These are phyloP conservation scores for Rhabdornis inornatus DNA, from an alignment of 2,113 vertebrate genomes.

Conservation along the genomic window DNA sequence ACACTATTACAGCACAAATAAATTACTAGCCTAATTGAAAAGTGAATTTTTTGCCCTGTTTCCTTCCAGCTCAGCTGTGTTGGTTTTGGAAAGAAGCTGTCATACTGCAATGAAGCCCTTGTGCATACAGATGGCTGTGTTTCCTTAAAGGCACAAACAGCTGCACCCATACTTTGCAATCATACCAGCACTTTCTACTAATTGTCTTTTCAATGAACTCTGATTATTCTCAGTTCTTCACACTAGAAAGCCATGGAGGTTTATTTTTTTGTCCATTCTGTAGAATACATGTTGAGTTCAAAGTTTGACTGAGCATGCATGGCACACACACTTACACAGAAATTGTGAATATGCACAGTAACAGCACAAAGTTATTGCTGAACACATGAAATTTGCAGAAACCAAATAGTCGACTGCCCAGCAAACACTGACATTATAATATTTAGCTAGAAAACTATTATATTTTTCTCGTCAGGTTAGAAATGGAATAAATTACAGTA, in stretches of 20 bases:
- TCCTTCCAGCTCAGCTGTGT: not conserved
- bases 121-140: conserved; percentile 3
- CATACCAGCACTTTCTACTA: conserved; percentile 24
- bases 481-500: not conserved
- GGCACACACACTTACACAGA: not conserved
- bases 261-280: not conserved
- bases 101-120: not conserved
- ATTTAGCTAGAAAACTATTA: not conserved
- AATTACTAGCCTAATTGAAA: conserved; percentile 29
- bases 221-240: conserved; percentile 14
- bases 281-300: not conserved
- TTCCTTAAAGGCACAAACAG: conserved; percentile 1
- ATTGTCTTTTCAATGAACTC: conserved; percentile 20
- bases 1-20: not conserved
- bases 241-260: not conserved
- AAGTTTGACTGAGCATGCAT: not conserved
- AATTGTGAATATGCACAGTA: not conserved
- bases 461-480: not conserved
- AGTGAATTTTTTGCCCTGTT: not conserved
- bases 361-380: not conserved
- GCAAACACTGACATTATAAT: not conserved
- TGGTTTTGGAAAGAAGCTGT: conserved; percentile 32
- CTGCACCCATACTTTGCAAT: not conserved
- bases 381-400: not conserved
- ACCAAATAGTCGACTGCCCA: accelerated